phyloP scores from a whole-genome alignment of 2,113 vertebrate genomes.

The Atlantisia rogersi region DNA sequence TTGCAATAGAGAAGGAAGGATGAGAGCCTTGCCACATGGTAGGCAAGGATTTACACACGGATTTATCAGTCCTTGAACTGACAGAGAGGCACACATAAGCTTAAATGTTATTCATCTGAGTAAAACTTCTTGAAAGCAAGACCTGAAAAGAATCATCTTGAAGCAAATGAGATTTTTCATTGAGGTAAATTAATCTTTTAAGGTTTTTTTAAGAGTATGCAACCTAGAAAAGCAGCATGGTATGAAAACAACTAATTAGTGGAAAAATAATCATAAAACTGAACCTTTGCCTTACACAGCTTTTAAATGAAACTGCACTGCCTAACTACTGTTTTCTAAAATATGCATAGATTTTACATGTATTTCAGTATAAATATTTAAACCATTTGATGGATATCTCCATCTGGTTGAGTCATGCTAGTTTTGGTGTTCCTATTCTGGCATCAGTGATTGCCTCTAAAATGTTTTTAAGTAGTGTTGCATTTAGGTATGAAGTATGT shows the following conservation, averaged over 20 bases:
- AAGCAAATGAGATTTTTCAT: neutral
- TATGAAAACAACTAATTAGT: neutral
- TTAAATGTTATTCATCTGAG: neutral
- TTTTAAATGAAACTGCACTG: neutral
- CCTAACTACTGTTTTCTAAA: neutral
- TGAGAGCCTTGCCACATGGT: fast-evolving
- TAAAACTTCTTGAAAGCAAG: neutral
- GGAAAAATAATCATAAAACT: neutral
- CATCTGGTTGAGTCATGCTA: neutral
- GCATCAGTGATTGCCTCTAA: neutral
- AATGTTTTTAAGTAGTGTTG: neutral
- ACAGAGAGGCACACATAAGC: neutral
- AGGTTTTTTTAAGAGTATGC: neutral
- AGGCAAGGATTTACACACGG: neutral
- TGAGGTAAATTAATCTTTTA: neutral
- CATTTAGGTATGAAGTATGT: neutral
- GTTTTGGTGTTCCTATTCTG: neutral
- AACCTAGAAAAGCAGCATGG: neutral
- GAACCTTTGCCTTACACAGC: neutral
- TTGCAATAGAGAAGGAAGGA: neutral
- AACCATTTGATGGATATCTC: neutral
- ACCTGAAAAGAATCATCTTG: neutral
- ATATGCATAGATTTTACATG: neutral
- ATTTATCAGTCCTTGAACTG: neutral
- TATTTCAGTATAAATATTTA: conserved; percentile 27